Evolutionary conservation across 2,113 vertebrate genomes (phyloP).

Genomic region (Xerus inauris): DNA sequence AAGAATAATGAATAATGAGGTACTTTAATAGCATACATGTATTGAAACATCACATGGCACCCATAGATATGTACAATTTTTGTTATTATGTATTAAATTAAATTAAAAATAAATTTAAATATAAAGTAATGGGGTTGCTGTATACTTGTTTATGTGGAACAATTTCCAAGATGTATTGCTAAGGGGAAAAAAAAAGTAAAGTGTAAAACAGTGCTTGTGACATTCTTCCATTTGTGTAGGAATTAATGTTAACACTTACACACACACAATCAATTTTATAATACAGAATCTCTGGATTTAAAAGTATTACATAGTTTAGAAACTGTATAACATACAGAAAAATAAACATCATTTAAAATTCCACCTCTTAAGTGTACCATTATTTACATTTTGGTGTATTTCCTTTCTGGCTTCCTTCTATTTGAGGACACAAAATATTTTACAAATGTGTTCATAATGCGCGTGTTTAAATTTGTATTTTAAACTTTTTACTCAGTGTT

Average conservation of each 20-base stretch:
- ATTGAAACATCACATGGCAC: background rate
- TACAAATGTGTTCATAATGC: background rate
- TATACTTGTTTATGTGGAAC: background rate
- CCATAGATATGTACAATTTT: background rate
- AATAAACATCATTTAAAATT: slow-evolving; percentile 42
- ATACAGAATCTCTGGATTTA: slow-evolving; percentile 5
- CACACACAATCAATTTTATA: background rate
- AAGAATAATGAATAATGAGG: background rate
- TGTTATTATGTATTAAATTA: background rate
- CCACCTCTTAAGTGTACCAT: slow-evolving; percentile 11
- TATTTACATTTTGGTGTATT: background rate
- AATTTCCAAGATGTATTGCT: background rate
- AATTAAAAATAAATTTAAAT: background rate
- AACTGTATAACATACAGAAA: slow-evolving; percentile 35
- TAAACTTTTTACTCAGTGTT: slow-evolving; percentile 9
- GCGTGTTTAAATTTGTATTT: background rate
- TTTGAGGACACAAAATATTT: background rate
- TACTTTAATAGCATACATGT: background rate
- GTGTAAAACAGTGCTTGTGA: background rate
- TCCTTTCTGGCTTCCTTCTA: background rate
- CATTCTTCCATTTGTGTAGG: background rate
- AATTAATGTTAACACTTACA: background rate
- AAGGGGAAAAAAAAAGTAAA: background rate
- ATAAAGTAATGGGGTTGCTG: background rate
- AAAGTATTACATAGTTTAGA: background rate